phyloP scores from a whole-genome alignment of 2,888 invertebrate genomes.

The Drosophila kokeensis region DNA sequence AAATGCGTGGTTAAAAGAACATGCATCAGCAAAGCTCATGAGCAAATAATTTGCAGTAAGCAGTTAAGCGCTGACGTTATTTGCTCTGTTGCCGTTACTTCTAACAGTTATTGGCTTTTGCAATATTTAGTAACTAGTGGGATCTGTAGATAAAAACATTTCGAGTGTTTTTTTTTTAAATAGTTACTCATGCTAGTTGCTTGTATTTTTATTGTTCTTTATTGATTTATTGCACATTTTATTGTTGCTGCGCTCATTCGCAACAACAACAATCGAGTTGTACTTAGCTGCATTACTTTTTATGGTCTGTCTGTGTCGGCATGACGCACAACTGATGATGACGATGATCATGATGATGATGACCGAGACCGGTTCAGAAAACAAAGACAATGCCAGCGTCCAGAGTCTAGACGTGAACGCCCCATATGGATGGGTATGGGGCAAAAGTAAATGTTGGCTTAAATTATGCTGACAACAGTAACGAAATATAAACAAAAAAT shows the following conservation, averaged over 20 bases:
- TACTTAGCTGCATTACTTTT: constrained; percentile 62
- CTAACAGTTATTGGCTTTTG: constrained; percentile 18
- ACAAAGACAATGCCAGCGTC: constrained; percentile 64
- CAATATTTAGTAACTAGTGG: background rate
- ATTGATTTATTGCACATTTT: constrained; percentile 73
- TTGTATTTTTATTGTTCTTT: constrained; percentile 18
- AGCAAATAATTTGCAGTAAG: constrained; percentile 53
- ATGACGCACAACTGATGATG: constrained; percentile 58
- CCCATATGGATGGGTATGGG: constrained; percentile 59
- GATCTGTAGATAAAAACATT: background rate
- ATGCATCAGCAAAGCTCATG: constrained; percentile 42
- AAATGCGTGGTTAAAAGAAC: constrained; percentile 28
- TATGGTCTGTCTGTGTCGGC: constrained; percentile 63
- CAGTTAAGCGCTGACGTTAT: constrained; percentile 40
- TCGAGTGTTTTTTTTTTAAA: background rate
- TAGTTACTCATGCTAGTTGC: background rate
- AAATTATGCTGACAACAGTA: constrained; percentile 6
- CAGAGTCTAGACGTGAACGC: constrained; percentile 61
- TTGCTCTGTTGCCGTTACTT: constrained; percentile 3
- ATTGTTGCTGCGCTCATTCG: constrained; percentile 41
- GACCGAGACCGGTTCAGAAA: constrained; percentile 50
- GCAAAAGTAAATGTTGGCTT: constrained; percentile 20
- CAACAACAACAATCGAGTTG: constrained; percentile 31
- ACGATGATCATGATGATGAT: constrained; percentile 18
- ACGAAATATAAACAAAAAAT: background rate